These are phyloP conservation scores for Noctua comes DNA, from an alignment of 2,888 invertebrate genomes.

Conservation along the genomic window DNA sequence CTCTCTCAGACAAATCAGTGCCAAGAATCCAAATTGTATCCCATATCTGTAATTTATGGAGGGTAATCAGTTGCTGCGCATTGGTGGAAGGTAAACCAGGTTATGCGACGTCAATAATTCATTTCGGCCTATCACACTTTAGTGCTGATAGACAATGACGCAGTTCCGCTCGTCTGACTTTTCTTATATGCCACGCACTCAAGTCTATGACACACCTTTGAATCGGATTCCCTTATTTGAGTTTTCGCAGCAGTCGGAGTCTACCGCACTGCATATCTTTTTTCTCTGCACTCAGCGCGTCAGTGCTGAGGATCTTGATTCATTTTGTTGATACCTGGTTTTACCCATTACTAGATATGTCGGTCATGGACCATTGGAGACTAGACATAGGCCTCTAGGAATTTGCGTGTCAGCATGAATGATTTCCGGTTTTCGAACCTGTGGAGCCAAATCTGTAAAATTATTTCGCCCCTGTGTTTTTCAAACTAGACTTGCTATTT, in stretches of 20 bases:
- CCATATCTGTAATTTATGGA: neutral
- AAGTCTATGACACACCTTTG: neutral
- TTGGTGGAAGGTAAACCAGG: neutral
- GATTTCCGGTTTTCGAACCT: neutral
- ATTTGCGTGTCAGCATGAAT: neutral
- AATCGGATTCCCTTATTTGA: neutral
- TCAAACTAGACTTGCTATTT: neutral
- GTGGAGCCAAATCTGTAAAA: neutral
- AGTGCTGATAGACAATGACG: neutral
- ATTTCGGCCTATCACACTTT: neutral
- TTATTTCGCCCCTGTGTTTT: too few relatives aligned
- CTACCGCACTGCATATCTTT: neutral
- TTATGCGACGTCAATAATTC: neutral
- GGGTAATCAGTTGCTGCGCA: neutral
- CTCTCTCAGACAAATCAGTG: slow-evolving; percentile 11
- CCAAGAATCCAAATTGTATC: slow-evolving; percentile 29
- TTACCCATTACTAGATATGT: neutral
- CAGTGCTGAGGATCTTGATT: neutral
- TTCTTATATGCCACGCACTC: neutral
- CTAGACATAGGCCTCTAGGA: neutral
- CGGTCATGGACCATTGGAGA: neutral
- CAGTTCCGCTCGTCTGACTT: neutral
- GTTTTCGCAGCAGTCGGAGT: neutral
- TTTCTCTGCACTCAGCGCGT: neutral
- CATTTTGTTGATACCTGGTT: neutral